A percentile compares a stretch with the other conserved stretches of the same genome.
Conservation (phyloP, 2,888 invertebrate genomes). For the Eutolmus rufibarbis region DNA sequence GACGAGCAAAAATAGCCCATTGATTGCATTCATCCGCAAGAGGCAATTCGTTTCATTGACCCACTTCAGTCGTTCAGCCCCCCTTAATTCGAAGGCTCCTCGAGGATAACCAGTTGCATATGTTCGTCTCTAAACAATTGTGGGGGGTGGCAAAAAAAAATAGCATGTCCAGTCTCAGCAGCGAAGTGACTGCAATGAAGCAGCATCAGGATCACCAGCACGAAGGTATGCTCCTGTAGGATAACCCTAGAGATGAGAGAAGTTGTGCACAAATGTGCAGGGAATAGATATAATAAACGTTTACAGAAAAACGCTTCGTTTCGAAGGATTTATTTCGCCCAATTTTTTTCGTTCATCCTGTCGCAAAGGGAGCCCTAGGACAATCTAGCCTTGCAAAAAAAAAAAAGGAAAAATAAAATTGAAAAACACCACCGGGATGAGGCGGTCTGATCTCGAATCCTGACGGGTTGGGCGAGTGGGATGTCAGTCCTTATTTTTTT, state of each 20-base stretch:
- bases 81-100: not conserved
- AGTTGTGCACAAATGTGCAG: not conserved
- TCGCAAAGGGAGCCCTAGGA: not conserved
- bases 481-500: not conserved
- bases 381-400: not conserved
- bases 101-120: not conserved
- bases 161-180: not conserved
- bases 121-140: not conserved
- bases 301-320: not conserved
- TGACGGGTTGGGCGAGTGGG: not conserved
- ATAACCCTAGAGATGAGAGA: not conserved
- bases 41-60: not conserved
- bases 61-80: not conserved
- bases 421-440: not conserved
- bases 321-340: not conserved
- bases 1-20: not conserved
- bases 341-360: not conserved
- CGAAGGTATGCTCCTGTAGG: not conserved
- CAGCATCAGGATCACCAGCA: not conserved
- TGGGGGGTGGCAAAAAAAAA: not conserved
- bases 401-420: not conserved
- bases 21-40: not conserved
- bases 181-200: not conserved
- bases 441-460: not conserved
- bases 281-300: not conserved